Conservation (phyloP, 2,113 vertebrate species). For the Terrapene triunguis region DNA sequence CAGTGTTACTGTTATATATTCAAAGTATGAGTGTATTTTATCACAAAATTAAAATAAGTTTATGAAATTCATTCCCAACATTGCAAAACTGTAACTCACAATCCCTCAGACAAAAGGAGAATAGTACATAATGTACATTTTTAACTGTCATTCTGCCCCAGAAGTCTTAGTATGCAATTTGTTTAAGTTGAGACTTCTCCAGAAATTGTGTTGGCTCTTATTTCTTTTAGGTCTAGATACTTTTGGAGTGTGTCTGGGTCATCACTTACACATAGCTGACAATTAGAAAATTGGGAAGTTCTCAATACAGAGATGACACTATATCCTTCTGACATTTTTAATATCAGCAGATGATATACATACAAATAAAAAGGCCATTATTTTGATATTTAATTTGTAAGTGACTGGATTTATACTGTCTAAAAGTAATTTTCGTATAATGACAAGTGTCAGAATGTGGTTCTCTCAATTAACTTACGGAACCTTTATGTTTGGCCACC, state of each 20-base stretch:
- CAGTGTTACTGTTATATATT: not conserved
- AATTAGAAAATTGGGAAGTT: not conserved
- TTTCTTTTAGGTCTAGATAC: not conserved
- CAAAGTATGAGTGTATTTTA: conserved; percentile 29
- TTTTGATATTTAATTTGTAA: conserved; percentile 6
- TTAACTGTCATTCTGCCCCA: not conserved
- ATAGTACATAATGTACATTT: not conserved
- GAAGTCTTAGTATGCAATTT: not conserved
- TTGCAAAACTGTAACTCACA: not conserved
- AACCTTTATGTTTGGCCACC: not conserved
- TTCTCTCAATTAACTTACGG: not conserved
- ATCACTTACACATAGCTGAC: not conserved
- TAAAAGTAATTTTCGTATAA: not conserved
- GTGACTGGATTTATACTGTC: not conserved
- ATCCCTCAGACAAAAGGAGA: conserved; percentile 8
- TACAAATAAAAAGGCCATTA: not conserved
- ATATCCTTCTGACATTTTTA: not conserved
- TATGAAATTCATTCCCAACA: not conserved
- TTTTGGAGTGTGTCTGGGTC: not conserved
- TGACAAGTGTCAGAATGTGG: not conserved
- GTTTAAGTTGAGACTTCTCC: not conserved
- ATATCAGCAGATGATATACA: not conserved
- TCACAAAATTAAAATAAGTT: conserved; percentile 27
- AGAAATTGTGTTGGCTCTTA: not conserved
- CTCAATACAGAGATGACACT: not conserved